Conservation (phyloP, 2,113 vertebrate genomes). For the Caranx melampygus region DNA sequence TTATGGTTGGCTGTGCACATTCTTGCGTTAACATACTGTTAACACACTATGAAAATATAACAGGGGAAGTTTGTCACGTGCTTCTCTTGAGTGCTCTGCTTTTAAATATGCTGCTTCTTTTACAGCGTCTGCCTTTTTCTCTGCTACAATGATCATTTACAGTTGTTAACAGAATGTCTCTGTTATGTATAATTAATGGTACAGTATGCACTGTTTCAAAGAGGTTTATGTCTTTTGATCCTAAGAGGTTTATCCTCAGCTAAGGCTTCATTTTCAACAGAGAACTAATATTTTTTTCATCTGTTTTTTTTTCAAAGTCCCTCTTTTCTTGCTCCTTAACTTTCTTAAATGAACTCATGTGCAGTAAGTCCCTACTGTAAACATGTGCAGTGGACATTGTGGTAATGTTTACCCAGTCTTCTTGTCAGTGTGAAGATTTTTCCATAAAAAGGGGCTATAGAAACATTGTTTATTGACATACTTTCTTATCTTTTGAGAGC, state of each 20-base stretch:
- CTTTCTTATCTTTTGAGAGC: constrained; percentile 88
- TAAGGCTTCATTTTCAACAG: constrained; percentile 62
- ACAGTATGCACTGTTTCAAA: constrained; percentile 49
- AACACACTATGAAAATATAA: background rate
- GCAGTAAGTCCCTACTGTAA: constrained; percentile 56
- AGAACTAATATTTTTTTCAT: constrained; percentile 50
- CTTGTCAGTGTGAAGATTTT: constrained; percentile 65
- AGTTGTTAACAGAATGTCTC: constrained; percentile 37
- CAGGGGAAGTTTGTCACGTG: constrained; percentile 54
- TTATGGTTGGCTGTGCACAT: background rate
- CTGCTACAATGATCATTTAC: constrained; percentile 36
- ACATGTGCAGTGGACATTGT: constrained; percentile 62
- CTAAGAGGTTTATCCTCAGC: constrained; percentile 53
- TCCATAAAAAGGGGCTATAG: constrained; percentile 43
- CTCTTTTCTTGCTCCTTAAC: constrained; percentile 74
- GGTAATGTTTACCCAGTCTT: constrained; percentile 48
- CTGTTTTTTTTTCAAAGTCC: constrained; percentile 59
- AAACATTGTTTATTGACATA: constrained; percentile 69
- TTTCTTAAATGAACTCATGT: constrained; percentile 47
- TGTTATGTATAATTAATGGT: constrained; percentile 39
- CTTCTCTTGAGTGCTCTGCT: constrained; percentile 45
- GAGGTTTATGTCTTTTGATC: constrained; percentile 47
- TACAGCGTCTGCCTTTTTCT: constrained; percentile 35
- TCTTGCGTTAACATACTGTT: background rate
- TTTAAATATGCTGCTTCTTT: constrained; percentile 43